Evolutionary conservation across 2,888 invertebrate genomes (phyloP).

Genomic region (Selenia dentaria): DNA sequence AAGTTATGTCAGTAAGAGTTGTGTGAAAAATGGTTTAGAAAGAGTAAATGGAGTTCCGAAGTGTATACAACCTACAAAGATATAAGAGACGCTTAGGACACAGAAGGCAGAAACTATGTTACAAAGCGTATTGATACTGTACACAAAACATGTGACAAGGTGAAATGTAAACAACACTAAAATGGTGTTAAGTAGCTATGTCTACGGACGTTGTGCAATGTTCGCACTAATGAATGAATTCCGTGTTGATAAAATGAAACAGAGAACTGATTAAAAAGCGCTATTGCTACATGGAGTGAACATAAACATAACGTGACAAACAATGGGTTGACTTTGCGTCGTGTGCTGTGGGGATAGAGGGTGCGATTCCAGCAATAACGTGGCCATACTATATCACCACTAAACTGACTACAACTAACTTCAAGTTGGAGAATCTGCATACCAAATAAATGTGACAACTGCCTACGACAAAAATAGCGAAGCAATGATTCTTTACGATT

Average conservation of each 20-base stretch:
- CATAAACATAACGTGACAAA: slow-evolving; percentile 52
- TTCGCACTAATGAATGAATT: slow-evolving; percentile 41
- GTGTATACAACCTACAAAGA: slow-evolving; percentile 28
- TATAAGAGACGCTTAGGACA: slow-evolving; percentile 25
- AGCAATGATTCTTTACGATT: slow-evolving; percentile 21
- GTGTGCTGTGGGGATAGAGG: slow-evolving; percentile 56
- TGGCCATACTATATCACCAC: slow-evolving; percentile 13
- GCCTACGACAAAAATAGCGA: slow-evolving; percentile 14
- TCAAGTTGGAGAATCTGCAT: slow-evolving; percentile 14
- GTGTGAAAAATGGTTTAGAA: slow-evolving; percentile 12
- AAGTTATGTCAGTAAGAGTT: slow-evolving; percentile 6
- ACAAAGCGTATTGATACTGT: slow-evolving; percentile 43
- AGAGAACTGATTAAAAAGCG: slow-evolving; percentile 39
- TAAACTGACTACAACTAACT: slow-evolving; percentile 9
- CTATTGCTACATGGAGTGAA: slow-evolving; percentile 44
- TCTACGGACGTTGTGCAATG: slow-evolving; percentile 24
- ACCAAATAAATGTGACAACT: slow-evolving; percentile 17
- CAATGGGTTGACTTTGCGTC: slow-evolving; percentile 81
- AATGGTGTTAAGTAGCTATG: slow-evolving; percentile 39
- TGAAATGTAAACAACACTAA: slow-evolving; percentile 42
- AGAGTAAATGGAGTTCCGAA: slow-evolving; percentile 18
- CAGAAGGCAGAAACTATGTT: slow-evolving; percentile 39
- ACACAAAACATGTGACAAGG: slow-evolving; percentile 40
- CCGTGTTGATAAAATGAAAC: slow-evolving; percentile 44
- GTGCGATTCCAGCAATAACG: slow-evolving; percentile 35